Evolutionary conservation across 2,888 invertebrate genomes (phyloP).

Genomic region (Aspidapion aeneum): DNA sequence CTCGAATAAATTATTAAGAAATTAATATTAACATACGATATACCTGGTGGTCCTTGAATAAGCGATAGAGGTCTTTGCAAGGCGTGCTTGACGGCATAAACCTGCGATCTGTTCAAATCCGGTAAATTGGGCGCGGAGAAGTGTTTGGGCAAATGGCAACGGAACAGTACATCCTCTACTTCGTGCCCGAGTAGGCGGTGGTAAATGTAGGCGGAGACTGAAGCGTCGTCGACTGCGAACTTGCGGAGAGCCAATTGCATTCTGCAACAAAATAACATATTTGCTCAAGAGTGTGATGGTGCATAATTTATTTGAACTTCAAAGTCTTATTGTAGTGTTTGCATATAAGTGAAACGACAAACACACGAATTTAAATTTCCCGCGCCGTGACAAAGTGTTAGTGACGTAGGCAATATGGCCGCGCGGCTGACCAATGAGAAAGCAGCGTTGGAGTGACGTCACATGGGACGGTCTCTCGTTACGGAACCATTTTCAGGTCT

Average conservation of each 20-base stretch:
- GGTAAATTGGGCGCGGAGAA: conserved; percentile 97
- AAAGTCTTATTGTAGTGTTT: no score
- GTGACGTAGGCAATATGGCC: no score
- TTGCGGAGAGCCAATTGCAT: conserved; percentile 94
- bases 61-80: conserved; percentile 92
- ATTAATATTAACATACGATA: no score
- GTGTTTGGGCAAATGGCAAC: conserved; percentile 90
- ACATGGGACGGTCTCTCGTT: no score
- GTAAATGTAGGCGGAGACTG: conserved; percentile 97
- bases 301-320: conserved; percentile 3
- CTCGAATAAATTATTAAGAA: no score
- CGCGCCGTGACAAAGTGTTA: no score
- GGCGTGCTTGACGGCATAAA: conserved; percentile 97
- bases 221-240: conserved; percentile 94
- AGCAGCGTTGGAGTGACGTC: no score
- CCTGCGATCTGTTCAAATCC: conserved; percentile 96
- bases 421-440: no score
- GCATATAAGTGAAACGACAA: no score
- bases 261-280: conserved; percentile 49
- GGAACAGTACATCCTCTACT: conserved; percentile 88
- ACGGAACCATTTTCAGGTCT: no score
- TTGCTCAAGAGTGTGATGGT: conserved; percentile 1
- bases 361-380: no score
- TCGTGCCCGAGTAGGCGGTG: conserved; percentile 93
- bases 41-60: conserved; percentile 88